Conservation (phyloP, 2,113 vertebrate species). For the Pachypanchax playfairii region DNA sequence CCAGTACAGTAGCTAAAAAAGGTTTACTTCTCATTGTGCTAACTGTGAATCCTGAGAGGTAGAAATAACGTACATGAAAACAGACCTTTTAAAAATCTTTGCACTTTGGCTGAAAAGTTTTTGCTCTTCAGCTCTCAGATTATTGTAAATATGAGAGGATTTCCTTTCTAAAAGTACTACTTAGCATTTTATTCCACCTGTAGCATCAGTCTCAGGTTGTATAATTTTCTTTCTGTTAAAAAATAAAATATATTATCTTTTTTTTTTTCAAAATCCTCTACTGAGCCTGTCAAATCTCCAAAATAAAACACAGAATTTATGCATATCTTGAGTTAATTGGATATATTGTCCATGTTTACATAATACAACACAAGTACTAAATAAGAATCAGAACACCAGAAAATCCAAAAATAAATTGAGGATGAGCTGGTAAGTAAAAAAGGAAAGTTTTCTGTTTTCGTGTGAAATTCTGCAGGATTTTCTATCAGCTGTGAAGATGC, state of each 20-base stretch:
- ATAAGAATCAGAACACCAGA: not conserved
- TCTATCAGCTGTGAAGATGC: slow-evolving; percentile 65
- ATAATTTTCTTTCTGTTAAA: no score
- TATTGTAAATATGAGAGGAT: no score
- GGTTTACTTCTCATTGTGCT: not conserved
- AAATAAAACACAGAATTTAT: no score
- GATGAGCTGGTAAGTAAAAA: slow-evolving; percentile 13
- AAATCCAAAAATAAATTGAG: slow-evolving; percentile 7
- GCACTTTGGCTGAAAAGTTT: no score
- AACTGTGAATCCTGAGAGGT: not conserved
- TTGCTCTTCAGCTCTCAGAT: no score
- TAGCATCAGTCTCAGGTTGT: no score
- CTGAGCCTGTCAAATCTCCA: no score
- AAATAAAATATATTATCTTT: no score
- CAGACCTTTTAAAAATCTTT: no score
- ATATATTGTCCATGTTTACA: not conserved
- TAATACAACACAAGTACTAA: not conserved
- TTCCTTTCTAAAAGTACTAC: no score
- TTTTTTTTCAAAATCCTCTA: no score
- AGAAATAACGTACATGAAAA: not conserved
- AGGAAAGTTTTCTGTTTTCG: slow-evolving; percentile 36
- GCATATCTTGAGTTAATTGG: not conserved
- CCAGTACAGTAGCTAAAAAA: slow-evolving; percentile 47
- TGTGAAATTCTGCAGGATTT: slow-evolving; percentile 64
- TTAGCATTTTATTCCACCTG: no score